phyloP scores from a whole-genome alignment of 2,888 invertebrate species.

The Drosophila recens region DNA sequence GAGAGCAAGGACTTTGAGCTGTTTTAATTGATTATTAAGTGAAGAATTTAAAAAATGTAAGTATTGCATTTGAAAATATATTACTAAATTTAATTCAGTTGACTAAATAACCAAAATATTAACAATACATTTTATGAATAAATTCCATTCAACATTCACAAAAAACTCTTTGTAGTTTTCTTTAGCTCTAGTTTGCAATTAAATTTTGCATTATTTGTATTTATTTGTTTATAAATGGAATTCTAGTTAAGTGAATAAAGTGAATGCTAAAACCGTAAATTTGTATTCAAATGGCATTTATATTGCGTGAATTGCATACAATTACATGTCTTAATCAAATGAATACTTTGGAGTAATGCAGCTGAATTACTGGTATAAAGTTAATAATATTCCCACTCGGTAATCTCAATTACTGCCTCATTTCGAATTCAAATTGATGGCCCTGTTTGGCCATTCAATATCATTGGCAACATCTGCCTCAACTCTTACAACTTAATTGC shows the following conservation, averaged over 20 bases:
- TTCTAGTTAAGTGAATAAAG: constrained; percentile 40
- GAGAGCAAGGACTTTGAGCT: background rate
- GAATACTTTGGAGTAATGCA: background rate
- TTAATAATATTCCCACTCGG: constrained; percentile 9
- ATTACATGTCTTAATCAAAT: constrained; percentile 4
- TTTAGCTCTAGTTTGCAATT: background rate
- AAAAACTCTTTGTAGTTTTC: background rate
- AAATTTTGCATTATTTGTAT: constrained; percentile 8
- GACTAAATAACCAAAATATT: background rate
- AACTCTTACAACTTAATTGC: constrained; percentile 67
- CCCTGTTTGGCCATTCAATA: constrained; percentile 15
- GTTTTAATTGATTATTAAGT: constrained; percentile 9
- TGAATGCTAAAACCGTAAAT: background rate
- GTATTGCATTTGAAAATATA: background rate
- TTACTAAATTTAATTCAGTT: background rate
- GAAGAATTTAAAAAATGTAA: background rate
- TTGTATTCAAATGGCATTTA: constrained; percentile 37
- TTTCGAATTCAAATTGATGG: constrained; percentile 49
- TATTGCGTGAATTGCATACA: constrained; percentile 25
- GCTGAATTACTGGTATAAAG: constrained; percentile 3
- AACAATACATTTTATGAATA: background rate
- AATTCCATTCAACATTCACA: background rate
- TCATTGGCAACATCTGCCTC: constrained; percentile 46
- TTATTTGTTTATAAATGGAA: constrained; percentile 35
- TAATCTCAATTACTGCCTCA: constrained; percentile 35